Evolutionary conservation across 2,888 invertebrate species (phyloP), one percentile per base, ranked within the genome.

Genomic region (Silvanus unidentatus): DNA sequence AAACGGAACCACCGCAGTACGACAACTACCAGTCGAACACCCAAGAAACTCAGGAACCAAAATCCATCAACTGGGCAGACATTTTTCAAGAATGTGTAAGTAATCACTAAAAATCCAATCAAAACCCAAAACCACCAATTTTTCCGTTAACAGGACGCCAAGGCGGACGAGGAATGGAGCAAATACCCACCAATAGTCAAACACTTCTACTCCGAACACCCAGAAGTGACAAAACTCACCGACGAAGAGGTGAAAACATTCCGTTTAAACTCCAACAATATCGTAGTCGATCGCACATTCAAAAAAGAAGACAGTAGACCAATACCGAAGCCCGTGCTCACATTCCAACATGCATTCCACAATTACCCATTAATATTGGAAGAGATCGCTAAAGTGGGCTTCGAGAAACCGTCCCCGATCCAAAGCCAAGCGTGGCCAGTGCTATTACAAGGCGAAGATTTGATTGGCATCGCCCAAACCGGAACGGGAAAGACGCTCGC

Each of bases 381-480:
- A 1, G 88, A 92, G 74, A 87, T 97, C 38, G 67, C 75, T 39
- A 88, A 88, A 55, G 88, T 88, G 58, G 84, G 82, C 0, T 97
- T 96, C 66, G 69, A 70, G 15, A 79, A 78, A 48, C 97, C 96
- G 0, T 88, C 92, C 1, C 96, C 96, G 0, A 94, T 97, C 59
- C 93, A 97, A 71, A 76, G 84, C 47, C 95, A 96, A 73, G 88
- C 92, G 0, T 98, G 97, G 97, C 98, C 98, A 1, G 79, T 97
- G 48, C 75, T 97, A 0, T 72, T 98, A 34, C 81, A 83, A 61
- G 98, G 98, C 0, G 82, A 86, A 63, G 97, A 98, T 72, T 72
- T 97, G 66, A 96, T 98, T 67, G 97, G 97, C 6, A 96, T 98
- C 53, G 97, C 97, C 1, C 96, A 95, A 73, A 93, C 93, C 4